A percentile compares a stretch with the other conserved stretches of the same genome.
phyloP scores from a whole-genome alignment of 2,797 vertebrate species.

The Xiphorhynchus erythropygius region DNA sequence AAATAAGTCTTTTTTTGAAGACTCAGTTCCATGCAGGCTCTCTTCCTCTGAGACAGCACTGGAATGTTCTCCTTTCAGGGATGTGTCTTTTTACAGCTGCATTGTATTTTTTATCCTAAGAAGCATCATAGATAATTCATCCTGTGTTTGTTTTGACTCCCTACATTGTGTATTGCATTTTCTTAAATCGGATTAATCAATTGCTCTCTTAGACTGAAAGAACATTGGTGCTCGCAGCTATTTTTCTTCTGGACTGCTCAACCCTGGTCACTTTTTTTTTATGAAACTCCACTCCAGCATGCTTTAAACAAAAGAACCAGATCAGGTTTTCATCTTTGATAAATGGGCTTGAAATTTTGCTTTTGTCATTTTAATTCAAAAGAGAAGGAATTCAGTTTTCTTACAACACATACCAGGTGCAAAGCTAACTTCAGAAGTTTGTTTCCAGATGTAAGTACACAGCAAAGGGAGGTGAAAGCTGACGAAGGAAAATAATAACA shows the following conservation, averaged over 20 bases:
- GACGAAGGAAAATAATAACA: neutral
- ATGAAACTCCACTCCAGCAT: neutral
- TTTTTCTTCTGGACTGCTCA: neutral
- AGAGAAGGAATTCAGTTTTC: neutral
- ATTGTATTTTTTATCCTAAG: neutral
- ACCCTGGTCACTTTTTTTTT: neutral
- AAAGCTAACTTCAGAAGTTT: neutral
- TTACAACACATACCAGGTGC: neutral
- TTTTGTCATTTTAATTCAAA: conserved; percentile 15
- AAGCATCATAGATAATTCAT: neutral
- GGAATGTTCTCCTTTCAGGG: neutral
- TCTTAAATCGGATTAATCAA: neutral
- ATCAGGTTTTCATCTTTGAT: conserved; percentile 5
- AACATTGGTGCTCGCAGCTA: neutral
- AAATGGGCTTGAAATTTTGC: conserved; percentile 12
- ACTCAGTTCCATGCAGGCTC: neutral
- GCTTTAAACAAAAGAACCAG: neutral
- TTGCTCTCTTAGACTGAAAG: neutral
- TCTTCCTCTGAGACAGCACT: neutral
- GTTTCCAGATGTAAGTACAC: neutral
- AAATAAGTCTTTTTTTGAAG: neutral
- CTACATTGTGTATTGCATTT: neutral
- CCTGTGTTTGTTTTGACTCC: neutral
- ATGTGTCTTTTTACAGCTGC: neutral
- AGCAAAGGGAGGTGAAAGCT: neutral